Percentiles rank a stretch among this genome's conserved stretches.
Evolutionary conservation across 2,113 vertebrate genomes (phyloP).

Genomic region (Suncus etruscus): DNA sequence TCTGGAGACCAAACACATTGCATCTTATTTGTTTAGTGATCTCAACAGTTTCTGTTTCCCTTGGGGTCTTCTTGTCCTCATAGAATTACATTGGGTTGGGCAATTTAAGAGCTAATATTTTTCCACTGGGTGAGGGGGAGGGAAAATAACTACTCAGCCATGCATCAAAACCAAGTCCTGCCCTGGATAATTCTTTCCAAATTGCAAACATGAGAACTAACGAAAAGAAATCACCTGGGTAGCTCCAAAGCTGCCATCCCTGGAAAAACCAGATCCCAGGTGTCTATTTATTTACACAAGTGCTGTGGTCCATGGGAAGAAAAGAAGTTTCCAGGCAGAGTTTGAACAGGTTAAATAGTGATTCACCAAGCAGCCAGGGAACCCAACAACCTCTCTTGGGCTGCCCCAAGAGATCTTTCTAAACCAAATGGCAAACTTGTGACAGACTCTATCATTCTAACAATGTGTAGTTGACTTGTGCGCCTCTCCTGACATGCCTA

Average conservation of each 20-base stretch:
- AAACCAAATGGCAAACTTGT: conserved; percentile 10
- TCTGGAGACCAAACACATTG: neutral
- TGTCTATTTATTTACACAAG: conserved; percentile 40
- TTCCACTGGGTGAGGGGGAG: conserved; percentile 57
- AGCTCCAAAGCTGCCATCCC: neutral
- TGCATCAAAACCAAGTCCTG: conserved; percentile 5
- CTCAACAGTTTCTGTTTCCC: conserved; percentile 41
- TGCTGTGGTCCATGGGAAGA: neutral
- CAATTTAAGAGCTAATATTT: neutral
- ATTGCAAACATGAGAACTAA: conserved; percentile 58
- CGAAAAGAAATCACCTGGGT: conserved; percentile 33
- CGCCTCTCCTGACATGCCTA: neutral
- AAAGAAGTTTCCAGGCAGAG: neutral
- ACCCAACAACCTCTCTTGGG: conserved; percentile 45
- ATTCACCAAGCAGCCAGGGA: neutral
- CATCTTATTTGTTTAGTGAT: neutral
- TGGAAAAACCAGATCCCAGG: neutral
- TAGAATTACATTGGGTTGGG: neutral
- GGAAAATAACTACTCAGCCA: neutral
- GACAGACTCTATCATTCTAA: conserved; percentile 33
- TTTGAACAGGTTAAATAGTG: conserved; percentile 48
- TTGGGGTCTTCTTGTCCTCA: conserved; percentile 1
- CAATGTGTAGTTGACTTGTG: neutral
- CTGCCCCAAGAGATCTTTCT: neutral
- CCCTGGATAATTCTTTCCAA: conserved; percentile 36